These are phyloP conservation scores for Philypnodon macrostomus DNA, from an alignment of 2,797 vertebrate species.

Conservation along the genomic window DNA sequence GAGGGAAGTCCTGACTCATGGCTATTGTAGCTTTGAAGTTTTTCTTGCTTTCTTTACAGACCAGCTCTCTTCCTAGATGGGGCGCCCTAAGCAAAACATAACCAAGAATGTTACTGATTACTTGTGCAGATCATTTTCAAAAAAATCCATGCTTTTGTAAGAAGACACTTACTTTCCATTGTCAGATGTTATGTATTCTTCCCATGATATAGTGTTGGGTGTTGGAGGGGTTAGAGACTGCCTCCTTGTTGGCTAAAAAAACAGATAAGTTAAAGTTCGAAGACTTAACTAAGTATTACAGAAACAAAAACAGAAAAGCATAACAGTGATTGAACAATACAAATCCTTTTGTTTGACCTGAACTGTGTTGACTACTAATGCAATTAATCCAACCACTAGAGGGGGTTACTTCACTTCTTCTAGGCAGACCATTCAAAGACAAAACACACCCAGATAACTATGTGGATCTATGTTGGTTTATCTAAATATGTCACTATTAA, in stretches of 20 bases:
- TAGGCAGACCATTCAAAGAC: not conserved
- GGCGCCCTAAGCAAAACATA: constrained; percentile 80
- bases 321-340: not conserved
- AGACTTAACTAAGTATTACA: not conserved
- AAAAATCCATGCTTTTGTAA: not conserved
- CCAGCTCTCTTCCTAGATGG: constrained; percentile 93
- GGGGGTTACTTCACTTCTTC: constrained; percentile 11
- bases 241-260: constrained; percentile 84
- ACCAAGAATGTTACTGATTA: not conserved
- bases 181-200: constrained; percentile 94
- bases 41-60: constrained; percentile 99
- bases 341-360: no score
- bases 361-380: no score
- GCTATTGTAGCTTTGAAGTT: constrained; percentile 98
- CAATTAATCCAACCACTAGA: constrained; percentile 35
- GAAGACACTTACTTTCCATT: constrained; percentile 86
- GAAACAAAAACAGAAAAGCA: no score
- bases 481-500: no score
- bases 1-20: constrained; percentile 98
- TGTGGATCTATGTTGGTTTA: no score
- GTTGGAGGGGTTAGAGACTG: constrained; percentile 90
- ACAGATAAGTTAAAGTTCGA: not conserved
- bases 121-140: not conserved
- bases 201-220: constrained; percentile 94
- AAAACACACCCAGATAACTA: not conserved